Conservation (phyloP, 2,797 vertebrate genomes). For the Neopelma chrysocephalum region DNA sequence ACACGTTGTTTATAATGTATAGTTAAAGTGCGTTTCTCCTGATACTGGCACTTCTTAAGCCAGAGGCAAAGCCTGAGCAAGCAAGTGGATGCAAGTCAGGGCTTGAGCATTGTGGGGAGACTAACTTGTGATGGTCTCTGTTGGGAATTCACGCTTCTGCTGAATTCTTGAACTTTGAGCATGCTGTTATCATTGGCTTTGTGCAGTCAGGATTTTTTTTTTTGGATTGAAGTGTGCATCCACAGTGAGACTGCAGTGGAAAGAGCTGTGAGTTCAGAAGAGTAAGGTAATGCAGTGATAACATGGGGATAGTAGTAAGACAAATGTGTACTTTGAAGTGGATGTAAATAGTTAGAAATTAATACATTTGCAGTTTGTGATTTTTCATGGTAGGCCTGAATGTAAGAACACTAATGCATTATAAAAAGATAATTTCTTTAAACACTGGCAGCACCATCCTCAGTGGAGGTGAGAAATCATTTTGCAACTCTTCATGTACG, state of each 20-base stretch:
- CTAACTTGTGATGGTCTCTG: not conserved
- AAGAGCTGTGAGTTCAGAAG: not conserved
- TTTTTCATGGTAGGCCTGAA: not conserved
- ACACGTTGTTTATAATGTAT: not conserved
- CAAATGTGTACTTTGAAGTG: not conserved
- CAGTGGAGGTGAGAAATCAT: not conserved
- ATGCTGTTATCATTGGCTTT: not conserved
- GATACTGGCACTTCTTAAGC: not conserved
- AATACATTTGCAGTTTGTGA: not conserved
- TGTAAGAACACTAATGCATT: not conserved
- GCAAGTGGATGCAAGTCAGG: not conserved
- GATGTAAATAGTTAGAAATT: not conserved
- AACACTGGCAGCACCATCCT: not conserved
- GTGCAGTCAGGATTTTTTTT: not conserved
- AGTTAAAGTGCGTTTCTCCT: not conserved
- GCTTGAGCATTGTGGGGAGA: not conserved
- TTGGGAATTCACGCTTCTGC: not conserved
- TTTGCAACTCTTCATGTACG: not conserved
- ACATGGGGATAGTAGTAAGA: not conserved
- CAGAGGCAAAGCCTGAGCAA: not conserved
- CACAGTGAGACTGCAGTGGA: not conserved
- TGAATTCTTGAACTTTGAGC: not conserved
- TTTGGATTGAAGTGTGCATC: not conserved
- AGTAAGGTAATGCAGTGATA: not conserved
- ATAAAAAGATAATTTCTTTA: not conserved